Base-by-base conservation (phyloP, 2,888 invertebrate genomes). In the Tachystola acroxantha region DNA sequence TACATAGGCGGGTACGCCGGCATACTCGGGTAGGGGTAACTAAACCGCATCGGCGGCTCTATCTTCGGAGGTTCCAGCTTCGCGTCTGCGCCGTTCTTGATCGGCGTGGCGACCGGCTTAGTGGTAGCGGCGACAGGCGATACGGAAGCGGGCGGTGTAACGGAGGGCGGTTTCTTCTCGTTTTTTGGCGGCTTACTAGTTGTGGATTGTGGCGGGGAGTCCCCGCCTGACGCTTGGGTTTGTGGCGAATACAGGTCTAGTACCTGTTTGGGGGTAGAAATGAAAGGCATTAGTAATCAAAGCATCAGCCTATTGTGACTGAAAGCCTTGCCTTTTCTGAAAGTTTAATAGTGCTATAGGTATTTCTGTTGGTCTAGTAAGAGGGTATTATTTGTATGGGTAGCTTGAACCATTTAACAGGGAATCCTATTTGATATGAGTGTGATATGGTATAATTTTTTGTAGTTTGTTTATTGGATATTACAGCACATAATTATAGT, bases 221-320 rank as follows among this genome's bases (percentile, higher is more conserved):
- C 92, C 0, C 89, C 89, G 9, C 91, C 89, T 7, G 89, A 78
- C 0, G 84, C 76, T 48, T 91, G 88, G 34, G 89, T 88, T 45
- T 94, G 89, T 53, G 93, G 92, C 0, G 95, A 94, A 78, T 98
- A 98, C 40, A 98, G 84, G 77, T 98, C 98, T 45, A 98, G 75
- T 7, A 92, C 92, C 85, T 92, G 63, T 0, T n/a, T n/a, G n/a
- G n/a, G 60, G 64, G 34, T 4, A 36, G 19, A 5, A 6, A 19
- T 3, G 19, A 5, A 37, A 10, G 10, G 1, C 24, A 19, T 7
- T 19, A 19, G n/a, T n/a, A n/a, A n/a, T n/a, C n/a, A n/a, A n/a
- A n/a, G n/a, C n/a, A n/a, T n/a, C n/a, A n/a, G n/a, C n/a, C n/a
- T n/a, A n/a, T n/a, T n/a, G n/a, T n/a, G n/a, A n/a, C n/a, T n/a